Conservation (phyloP, 92 coral and sea anemone genomes). For the Parazoanthus atlanticus region DNA sequence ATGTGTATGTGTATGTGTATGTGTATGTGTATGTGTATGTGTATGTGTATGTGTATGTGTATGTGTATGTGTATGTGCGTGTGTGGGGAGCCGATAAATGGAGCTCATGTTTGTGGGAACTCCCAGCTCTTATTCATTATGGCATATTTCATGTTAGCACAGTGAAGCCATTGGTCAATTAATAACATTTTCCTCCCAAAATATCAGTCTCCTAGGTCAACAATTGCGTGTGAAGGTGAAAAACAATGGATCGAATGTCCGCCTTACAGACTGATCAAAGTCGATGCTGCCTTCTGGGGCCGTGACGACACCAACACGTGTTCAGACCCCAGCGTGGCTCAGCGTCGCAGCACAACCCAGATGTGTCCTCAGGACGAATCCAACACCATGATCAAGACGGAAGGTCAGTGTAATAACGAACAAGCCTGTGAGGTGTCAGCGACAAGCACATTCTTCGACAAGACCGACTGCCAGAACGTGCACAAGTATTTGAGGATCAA, state of each 20-base stretch:
- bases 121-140: too few species aligned
- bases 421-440: slow-evolving; percentile 90
- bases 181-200: too few species aligned
- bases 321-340: slow-evolving; percentile 79
- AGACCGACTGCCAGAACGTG: slow-evolving; percentile 80
- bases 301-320: slow-evolving; percentile 84
- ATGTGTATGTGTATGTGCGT: too few species aligned
- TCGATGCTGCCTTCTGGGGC: slow-evolving; percentile 89
- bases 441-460: slow-evolving; percentile 84
- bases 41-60: too few species aligned
- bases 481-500: slow-evolving; percentile 79
- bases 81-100: too few species aligned
- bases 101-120: too few species aligned
- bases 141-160: background rate
- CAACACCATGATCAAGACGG: slow-evolving; percentile 78
- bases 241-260: slow-evolving; percentile 93
- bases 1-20: too few species aligned
- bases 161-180: background rate
- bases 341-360: slow-evolving; percentile 71
- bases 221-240: slow-evolving; percentile 88
- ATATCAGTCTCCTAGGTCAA: slow-evolving; percentile 65
- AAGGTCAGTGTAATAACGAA: slow-evolving; percentile 84
- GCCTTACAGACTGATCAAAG: slow-evolving; percentile 73
- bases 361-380: slow-evolving; percentile 94
- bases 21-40: too few species aligned